phyloP scores from a whole-genome alignment of 2,113 vertebrate genomes.

The Oncorhynchus kisutch region DNA sequence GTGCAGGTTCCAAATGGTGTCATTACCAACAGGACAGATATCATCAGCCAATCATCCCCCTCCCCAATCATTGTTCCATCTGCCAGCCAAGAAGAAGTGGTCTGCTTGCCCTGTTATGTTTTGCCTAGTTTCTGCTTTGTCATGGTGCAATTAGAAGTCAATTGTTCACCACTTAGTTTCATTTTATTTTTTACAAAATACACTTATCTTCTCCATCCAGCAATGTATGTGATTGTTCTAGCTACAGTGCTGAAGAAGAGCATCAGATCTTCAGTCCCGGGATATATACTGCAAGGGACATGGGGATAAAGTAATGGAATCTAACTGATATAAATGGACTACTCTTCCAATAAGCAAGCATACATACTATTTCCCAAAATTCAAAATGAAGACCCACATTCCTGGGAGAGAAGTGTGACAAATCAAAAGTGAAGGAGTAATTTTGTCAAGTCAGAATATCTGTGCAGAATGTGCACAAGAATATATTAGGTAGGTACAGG shows the following conservation, averaged over 20 bases:
- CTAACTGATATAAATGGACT: constrained; percentile 8
- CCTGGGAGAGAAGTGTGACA: background rate
- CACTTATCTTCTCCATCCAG: background rate
- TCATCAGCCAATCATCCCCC: constrained; percentile 19
- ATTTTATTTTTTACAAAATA: too few species aligned
- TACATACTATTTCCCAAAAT: constrained; percentile 16
- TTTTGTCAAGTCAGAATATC: background rate
- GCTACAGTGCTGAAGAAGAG: background rate
- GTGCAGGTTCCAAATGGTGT: background rate
- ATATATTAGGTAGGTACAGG: background rate
- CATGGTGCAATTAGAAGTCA: background rate
- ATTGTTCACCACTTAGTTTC: background rate
- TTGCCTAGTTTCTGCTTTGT: background rate
- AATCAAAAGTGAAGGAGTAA: constrained; percentile 14
- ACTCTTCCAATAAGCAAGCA: constrained; percentile 11
- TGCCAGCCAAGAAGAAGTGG: background rate
- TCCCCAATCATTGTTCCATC: constrained; percentile 4
- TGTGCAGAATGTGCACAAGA: background rate
- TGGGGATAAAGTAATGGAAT: background rate
- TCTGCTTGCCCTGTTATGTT: too few species aligned
- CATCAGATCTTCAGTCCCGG: background rate
- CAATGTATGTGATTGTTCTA: background rate
- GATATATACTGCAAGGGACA: background rate
- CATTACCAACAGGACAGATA: constrained; percentile 19
- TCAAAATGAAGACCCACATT: constrained; percentile 7